Base-by-base conservation (phyloP, 2,797 vertebrate genomes). In the Poecilia velifera region DNA sequence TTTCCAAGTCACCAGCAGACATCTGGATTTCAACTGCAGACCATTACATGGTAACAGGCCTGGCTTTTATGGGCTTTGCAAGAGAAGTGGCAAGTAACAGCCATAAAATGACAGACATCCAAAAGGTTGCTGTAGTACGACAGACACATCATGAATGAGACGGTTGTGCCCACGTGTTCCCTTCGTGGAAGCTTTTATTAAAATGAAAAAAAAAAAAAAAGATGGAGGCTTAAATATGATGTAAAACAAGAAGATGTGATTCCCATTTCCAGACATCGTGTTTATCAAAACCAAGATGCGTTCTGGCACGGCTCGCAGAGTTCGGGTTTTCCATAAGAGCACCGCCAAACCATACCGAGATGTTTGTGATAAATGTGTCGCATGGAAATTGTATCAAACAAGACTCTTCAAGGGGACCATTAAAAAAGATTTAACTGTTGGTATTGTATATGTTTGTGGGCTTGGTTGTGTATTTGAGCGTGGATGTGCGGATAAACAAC, bases 281-380 rank as follows among this genome's bases (percentile, higher is more conserved):
- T 92, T 93, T 94, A 93, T 94, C 81, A 84, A 81, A 72, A 86
- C 78, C 80, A 86, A 73, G 80, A 86, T 86, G 80, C 72, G 36
- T 85, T 83, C 84, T 94, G 88, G 88, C 91, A 87, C 51, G 74
- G 49, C 53, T 59, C 31, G 66, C 78, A 73, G 79, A 80, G 80
- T 94, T 93, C 83, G 93, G 88, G 92, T 90, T 95, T 96, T 95
- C 93, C 94, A 89, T 81, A 71, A 76, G 77, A 80, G 41, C 0
- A 77, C 82, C 90, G 92, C 94, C 93, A 94, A 90, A 88, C 84
- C 84, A 88, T 84, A 74, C 84, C 77, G 85, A 91, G 87, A 91
- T 88, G 85, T 85, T 92, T 86, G 80, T 82, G 81, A 93, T 91
- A 89, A 91, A 88, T 91, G 75, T 72, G 76, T 92, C 84, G 76